These are phyloP conservation scores for Eonycteris spelaea DNA, from an alignment of 2,113 vertebrate species.

Conservation along the genomic window DNA sequence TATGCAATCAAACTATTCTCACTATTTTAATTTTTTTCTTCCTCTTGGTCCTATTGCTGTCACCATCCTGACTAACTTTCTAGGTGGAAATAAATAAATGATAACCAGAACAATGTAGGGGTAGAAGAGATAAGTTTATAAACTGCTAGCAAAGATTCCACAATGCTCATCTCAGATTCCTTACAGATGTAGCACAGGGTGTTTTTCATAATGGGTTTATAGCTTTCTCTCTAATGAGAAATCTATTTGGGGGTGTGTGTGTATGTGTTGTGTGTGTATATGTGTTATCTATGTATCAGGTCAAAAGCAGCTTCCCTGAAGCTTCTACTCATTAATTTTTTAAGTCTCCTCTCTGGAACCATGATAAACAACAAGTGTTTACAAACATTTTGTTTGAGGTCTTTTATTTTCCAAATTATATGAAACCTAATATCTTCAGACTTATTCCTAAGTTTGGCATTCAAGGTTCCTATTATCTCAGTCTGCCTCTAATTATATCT, in stretches of 20 bases:
- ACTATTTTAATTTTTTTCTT: not conserved
- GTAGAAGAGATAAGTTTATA: not conserved
- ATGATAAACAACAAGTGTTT: not conserved
- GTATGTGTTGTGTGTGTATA: not conserved
- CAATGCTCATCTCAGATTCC: not conserved
- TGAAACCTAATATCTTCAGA: not conserved
- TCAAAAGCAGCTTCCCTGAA: not conserved
- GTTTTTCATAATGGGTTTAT: not conserved
- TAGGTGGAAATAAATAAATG: not conserved
- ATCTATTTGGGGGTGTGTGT: not conserved
- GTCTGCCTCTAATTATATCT: not conserved
- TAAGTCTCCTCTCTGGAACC: not conserved
- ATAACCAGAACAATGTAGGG: not conserved
- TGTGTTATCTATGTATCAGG: not conserved
- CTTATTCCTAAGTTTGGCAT: not conserved
- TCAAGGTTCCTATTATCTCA: not conserved
- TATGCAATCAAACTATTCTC: not conserved
- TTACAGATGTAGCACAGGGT: not conserved
- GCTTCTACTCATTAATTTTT: not conserved
- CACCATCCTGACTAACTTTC: not conserved
- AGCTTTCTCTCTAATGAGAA: not conserved
- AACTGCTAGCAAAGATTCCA: not conserved
- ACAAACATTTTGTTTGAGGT: not conserved
- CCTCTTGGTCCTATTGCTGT: not conserved
- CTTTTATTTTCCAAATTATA: not conserved